Conservation (phyloP, 2,113 vertebrate species). For the Limanda limanda region DNA sequence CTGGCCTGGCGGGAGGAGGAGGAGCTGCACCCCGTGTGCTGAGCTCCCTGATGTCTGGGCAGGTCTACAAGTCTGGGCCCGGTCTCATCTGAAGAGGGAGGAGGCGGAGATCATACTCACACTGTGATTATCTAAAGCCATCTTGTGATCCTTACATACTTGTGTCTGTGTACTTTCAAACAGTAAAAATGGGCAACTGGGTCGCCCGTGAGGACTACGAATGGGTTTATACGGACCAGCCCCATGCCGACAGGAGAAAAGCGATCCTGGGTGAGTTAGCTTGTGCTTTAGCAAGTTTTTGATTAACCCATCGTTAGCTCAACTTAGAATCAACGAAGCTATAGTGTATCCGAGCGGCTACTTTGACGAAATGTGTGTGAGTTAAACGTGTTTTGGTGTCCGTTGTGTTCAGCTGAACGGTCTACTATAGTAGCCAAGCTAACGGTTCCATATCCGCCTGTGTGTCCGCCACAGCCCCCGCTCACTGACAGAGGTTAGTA, state of each 20-base stretch:
- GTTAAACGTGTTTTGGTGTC: neutral
- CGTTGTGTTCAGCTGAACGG: too few species aligned
- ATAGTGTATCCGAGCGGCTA: too few species aligned
- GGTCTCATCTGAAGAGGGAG: too few species aligned
- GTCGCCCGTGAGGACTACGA: constrained; percentile 92
- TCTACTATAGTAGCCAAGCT: constrained; percentile 28
- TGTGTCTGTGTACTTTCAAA: neutral
- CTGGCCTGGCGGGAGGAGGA: too few species aligned
- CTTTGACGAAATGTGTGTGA: accelerated
- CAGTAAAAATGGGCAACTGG: constrained; percentile 85
- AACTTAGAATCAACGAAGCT: neutral
- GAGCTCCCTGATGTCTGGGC: too few species aligned
- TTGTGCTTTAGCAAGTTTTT: neutral
- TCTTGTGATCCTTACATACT: neutral
- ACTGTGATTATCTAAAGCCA: neutral
- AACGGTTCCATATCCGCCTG: constrained; percentile 44
- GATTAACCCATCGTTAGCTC: neutral
- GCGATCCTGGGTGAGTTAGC: constrained; percentile 90
- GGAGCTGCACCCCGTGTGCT: too few species aligned
- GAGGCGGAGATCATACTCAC: neutral
- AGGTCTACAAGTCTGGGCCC: too few species aligned
- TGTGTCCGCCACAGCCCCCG: neutral
- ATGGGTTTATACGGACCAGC: constrained; percentile 96
- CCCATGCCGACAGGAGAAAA: constrained; percentile 90
- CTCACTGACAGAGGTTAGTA: neutral